Evolutionary conservation across 1,140 invertebrate species (phyloP).

Genomic region (Drosophila erecta): DNA sequence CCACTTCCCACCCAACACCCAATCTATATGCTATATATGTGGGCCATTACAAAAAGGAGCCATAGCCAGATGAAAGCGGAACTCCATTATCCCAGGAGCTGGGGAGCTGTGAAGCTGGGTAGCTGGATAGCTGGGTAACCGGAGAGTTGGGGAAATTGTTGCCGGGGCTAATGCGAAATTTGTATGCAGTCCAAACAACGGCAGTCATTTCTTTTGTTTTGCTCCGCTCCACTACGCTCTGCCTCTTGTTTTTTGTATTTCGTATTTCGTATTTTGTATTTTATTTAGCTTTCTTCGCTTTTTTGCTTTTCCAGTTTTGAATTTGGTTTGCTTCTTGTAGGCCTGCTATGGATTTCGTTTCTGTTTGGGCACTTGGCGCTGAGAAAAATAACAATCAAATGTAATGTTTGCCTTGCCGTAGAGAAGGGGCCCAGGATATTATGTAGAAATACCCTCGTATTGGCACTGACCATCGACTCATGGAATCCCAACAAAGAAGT

Average conservation of each 20-base stretch:
- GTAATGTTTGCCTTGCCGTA: slow-evolving; percentile 51
- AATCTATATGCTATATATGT: slow-evolving; percentile 34
- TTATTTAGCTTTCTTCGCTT: not conserved
- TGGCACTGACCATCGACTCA: not conserved
- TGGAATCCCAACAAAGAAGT: not conserved
- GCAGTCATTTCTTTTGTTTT: slow-evolving; percentile 76
- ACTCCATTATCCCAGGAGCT: slow-evolving; percentile 48
- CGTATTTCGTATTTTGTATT: slow-evolving; percentile 8
- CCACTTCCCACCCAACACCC: not conserved
- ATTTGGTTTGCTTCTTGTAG: slow-evolving; percentile 15
- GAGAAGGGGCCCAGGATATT: slow-evolving; percentile 61
- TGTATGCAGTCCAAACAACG: slow-evolving; percentile 71
- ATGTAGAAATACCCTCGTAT: slow-evolving; percentile 49
- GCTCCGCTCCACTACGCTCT: slow-evolving; percentile 3
- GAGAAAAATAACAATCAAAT: slow-evolving; percentile 75
- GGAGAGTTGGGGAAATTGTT: slow-evolving; percentile 25
- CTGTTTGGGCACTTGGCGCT: slow-evolving; percentile 54
- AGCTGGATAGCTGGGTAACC: too few species aligned
- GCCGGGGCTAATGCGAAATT: slow-evolving; percentile 70
- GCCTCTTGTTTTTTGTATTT: slow-evolving; percentile 7
- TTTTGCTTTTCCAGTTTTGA: slow-evolving; percentile 17
- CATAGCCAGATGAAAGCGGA: slow-evolving; percentile 12
- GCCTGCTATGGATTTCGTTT: slow-evolving; percentile 35
- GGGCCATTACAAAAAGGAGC: slow-evolving; percentile 52
- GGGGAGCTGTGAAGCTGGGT: not conserved